These are phyloP conservation scores for Hippoglossus hippoglossus DNA, from an alignment of 2,797 vertebrate genomes.

Conservation along the genomic window DNA sequence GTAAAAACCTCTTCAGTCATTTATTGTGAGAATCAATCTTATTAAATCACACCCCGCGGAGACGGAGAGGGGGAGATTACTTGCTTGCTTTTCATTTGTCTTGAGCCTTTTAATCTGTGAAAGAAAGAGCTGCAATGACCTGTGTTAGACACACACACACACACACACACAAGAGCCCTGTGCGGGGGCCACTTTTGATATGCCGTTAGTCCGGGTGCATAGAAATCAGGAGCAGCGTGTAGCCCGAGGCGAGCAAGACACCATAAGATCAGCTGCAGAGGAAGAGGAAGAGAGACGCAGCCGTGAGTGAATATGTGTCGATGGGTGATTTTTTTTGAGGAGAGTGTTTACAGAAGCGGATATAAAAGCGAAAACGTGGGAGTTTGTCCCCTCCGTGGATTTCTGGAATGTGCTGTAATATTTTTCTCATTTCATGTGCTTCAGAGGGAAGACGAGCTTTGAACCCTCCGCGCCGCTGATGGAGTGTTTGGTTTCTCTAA, in stretches of 20 bases:
- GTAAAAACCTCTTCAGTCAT: slow-evolving; percentile 44
- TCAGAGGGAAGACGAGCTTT: slow-evolving; percentile 64
- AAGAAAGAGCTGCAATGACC: slow-evolving; percentile 53
- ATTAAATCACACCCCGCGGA: slow-evolving; percentile 61
- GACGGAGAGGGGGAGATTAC: slow-evolving; percentile 37
- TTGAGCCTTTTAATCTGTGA: slow-evolving; percentile 60
- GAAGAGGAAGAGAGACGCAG: slow-evolving; percentile 34
- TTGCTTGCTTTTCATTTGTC: slow-evolving; percentile 54
- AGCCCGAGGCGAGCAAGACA: slow-evolving; percentile 65
- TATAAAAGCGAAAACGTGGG: slow-evolving; percentile 71
- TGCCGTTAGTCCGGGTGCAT: slow-evolving; percentile 57
- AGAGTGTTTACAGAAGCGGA: slow-evolving; percentile 73
- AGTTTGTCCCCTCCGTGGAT: slow-evolving; percentile 72
- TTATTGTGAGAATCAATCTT: slow-evolving; percentile 61
- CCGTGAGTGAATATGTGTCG: slow-evolving; percentile 53
- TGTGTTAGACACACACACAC: slow-evolving; percentile 16
- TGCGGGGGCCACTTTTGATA: slow-evolving; percentile 64
- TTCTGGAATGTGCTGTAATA: slow-evolving; percentile 61
- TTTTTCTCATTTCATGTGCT: slow-evolving; percentile 68
- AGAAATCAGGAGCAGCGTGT: slow-evolving; percentile 67
- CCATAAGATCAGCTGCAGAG: slow-evolving; percentile 40
- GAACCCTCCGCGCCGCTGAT: slow-evolving; percentile 54
- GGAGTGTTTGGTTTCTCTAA: slow-evolving; percentile 56
- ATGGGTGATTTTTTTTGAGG: slow-evolving; percentile 68
- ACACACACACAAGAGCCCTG: neutral